Base-by-base conservation (phyloP, 2,888 invertebrate species). In the Hesperia comma region DNA sequence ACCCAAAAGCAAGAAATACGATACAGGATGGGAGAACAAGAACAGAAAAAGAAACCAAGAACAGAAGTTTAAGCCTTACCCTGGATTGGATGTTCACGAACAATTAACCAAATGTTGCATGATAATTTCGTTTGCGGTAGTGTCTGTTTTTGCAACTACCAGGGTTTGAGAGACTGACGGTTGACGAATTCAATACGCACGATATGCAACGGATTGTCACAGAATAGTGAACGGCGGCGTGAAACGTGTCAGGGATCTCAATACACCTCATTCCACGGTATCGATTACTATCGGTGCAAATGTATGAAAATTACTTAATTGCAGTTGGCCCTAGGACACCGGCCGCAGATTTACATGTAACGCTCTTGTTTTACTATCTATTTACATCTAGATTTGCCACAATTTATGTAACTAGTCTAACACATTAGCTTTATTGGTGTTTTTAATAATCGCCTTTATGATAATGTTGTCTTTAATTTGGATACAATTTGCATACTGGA, bases 241-340 rank as follows among this genome's bases (percentile, higher is more conserved):
- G 64, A 64, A 64, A 64, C 51, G 58, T 63, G 63, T 63, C 63
- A 63, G 63, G 63, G 63, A 63, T 57, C 56, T 61, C 55, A 46
- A 62, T 61, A 26, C 61, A 56, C 67, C 67, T 61, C 67, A 57
- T 67, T 67, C 61, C 6, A 32, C 61, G 51, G 40, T 64, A 64
- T 64, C 64, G 53, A 60, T 64, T 64, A 64, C 64, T 64, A 64
- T 64, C 58, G 51, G 58, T 53, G 64, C 43, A 64, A 64, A 64
- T 64, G 33, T 66, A 66, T 66, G 64, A 66, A 66, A 66, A 66
- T 66, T 66, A 66, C 64, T 60, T 66, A 60, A 66, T 66, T 66
- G 58, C 64, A 57, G 51, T 1, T 54, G 43, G 66, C 57, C 60
- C 54, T 60, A 60, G 64, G 60, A 66, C 60, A 60, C 53, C 46